These are phyloP conservation scores for Ginglymostoma cirratum DNA, from an alignment of 2,113 vertebrate genomes.

Conservation along the genomic window DNA sequence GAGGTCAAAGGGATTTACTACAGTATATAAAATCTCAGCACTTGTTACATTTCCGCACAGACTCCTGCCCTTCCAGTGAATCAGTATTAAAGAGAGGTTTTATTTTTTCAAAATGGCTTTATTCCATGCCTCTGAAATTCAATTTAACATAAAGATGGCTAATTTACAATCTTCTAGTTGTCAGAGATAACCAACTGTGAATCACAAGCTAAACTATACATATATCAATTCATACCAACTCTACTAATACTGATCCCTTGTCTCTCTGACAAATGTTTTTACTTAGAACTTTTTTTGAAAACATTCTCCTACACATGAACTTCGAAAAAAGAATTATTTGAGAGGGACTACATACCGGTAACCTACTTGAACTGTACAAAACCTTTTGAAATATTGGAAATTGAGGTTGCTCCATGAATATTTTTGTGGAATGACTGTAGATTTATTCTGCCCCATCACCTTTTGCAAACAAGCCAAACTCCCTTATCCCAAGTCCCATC, in stretches of 20 bases:
- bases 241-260: not conserved
- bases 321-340: not conserved
- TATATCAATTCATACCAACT: not conserved
- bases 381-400: not conserved
- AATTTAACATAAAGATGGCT: not conserved
- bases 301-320: not conserved
- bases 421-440: not conserved
- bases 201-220: not conserved
- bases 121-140: not conserved
- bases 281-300: not conserved
- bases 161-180: not conserved
- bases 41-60: not conserved
- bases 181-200: not conserved
- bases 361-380: not conserved
- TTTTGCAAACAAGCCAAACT: not conserved
- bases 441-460: not conserved
- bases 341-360: not conserved
- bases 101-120: not conserved
- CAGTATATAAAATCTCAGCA: slow-evolving; percentile 13
- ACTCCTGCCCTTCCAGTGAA: not conserved
- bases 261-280: not conserved
- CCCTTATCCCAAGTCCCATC: not conserved
- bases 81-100: not conserved
- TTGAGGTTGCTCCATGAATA: not conserved
- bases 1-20: slow-evolving; percentile 20